Percentiles rank a stretch among this genome's conserved stretches.
Evolutionary conservation across 2,797 vertebrate species (phyloP).

Genomic region (Acrocephalus scirpaceus): DNA sequence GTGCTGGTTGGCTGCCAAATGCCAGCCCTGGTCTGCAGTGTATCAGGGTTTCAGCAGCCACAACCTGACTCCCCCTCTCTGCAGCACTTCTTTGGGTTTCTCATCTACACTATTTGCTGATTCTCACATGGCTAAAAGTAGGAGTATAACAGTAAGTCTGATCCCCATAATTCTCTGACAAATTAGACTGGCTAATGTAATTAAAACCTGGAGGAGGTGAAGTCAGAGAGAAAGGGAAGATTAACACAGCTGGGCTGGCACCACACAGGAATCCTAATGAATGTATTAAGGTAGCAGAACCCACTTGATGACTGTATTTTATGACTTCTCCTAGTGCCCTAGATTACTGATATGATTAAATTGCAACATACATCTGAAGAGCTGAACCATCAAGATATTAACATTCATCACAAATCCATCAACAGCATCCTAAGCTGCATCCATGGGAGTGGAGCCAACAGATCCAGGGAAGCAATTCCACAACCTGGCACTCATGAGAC

Average conservation of each 20-base stretch:
- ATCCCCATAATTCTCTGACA: background rate
- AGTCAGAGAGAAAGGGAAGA: background rate
- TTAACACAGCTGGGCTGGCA: background rate
- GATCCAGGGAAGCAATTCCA: background rate
- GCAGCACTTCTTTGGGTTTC: background rate
- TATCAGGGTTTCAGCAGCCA: background rate
- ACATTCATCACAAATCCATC: background rate
- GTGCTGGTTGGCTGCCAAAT: rapidly evolving
- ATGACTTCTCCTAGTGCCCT: background rate
- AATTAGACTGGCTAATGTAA: background rate
- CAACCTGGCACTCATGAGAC: background rate
- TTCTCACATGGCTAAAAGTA: background rate
- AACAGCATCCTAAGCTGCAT: background rate
- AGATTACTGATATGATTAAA: background rate
- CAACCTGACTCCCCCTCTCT: background rate
- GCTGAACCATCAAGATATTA: background rate
- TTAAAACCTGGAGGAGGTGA: background rate
- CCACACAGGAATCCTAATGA: background rate
- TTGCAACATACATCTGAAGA: background rate
- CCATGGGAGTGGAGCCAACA: background rate
- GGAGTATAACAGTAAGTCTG: background rate
- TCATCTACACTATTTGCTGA: background rate
- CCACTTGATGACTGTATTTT: background rate
- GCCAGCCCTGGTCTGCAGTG: background rate
- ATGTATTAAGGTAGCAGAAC: background rate